Evolutionary conservation across 2,797 vertebrate genomes (phyloP).

Genomic region (Spondyliosoma cantharus): DNA sequence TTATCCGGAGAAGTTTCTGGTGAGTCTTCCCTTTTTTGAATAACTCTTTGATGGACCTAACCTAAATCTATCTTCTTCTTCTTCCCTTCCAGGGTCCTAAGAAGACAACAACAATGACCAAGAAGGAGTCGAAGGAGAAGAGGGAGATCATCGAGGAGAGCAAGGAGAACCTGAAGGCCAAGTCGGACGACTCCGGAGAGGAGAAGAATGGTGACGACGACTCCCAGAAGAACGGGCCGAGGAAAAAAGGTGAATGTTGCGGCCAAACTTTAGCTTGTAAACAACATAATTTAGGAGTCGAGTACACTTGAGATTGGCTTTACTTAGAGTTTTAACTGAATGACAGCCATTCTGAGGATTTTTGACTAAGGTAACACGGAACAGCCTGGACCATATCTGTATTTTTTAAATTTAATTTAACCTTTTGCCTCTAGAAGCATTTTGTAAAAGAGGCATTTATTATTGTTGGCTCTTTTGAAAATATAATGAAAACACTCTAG

Average conservation of each 20-base stretch:
- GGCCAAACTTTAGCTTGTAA: no score
- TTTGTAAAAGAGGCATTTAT: neutral
- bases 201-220: conserved; percentile 97
- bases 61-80: neutral
- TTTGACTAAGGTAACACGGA: neutral
- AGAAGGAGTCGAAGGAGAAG: conserved; percentile 94
- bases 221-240: conserved; percentile 91
- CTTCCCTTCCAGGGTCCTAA: conserved; percentile 82
- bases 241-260: conserved; percentile 90
- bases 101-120: conserved; percentile 79
- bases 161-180: conserved; percentile 96
- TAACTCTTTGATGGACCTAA: neutral
- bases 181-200: conserved; percentile 96
- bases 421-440: neutral
- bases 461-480: neutral
- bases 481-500: no score
- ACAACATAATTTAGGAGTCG: no score
- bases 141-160: conserved; percentile 91
- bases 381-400: neutral
- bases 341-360: neutral
- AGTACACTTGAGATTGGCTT: neutral
- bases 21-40: neutral
- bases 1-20: neutral
- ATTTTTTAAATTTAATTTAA: neutral
- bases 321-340: neutral